phyloP scores from a whole-genome alignment of 2,797 vertebrate species.

The Lacerta bilineata region DNA sequence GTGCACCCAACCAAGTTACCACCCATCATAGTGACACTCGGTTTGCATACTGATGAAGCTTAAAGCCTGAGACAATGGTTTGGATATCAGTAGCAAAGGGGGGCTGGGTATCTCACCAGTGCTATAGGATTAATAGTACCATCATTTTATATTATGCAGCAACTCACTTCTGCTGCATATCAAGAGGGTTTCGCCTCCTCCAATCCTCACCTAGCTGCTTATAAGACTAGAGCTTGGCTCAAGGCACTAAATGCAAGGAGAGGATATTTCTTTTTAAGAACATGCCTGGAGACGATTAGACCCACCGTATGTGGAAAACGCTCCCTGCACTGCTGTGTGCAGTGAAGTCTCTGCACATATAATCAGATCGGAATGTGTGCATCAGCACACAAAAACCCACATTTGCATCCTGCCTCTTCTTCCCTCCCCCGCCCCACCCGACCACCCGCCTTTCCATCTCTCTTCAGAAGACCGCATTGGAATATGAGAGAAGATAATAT shows the following conservation, averaged over 20 bases:
- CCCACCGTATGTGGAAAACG: conserved; percentile 12
- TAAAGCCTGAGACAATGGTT: conserved; percentile 84
- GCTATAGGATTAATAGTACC: conserved; percentile 81
- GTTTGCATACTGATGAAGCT: conserved; percentile 91
- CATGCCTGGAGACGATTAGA: conserved; percentile 41
- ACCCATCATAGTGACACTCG: conserved; percentile 89
- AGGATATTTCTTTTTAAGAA: conserved; percentile 26
- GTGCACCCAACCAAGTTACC: conserved; percentile 92
- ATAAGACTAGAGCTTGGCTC: conserved; percentile 65
- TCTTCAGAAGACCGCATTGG: conserved; percentile 59
- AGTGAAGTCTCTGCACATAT: neutral
- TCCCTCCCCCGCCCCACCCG: rapidly evolving
- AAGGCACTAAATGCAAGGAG: conserved; percentile 48
- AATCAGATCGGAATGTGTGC: neutral
- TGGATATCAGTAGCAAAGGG: conserved; percentile 79
- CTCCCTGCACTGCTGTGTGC: conserved; percentile 34
- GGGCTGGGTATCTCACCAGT: conserved; percentile 75
- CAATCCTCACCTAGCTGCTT: conserved; percentile 61
- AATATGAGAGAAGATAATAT: conserved; percentile 60
- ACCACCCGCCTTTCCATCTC: conserved; percentile 9
- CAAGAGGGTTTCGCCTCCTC: conserved; percentile 64
- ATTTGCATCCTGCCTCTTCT: neutral
- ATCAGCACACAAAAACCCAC: conserved; percentile 32
- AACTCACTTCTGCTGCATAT: conserved; percentile 78
- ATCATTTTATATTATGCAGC: conserved; percentile 83